Evolutionary conservation across 2,113 vertebrate genomes (phyloP).

Genomic region (Microtus pennsylvanicus): DNA sequence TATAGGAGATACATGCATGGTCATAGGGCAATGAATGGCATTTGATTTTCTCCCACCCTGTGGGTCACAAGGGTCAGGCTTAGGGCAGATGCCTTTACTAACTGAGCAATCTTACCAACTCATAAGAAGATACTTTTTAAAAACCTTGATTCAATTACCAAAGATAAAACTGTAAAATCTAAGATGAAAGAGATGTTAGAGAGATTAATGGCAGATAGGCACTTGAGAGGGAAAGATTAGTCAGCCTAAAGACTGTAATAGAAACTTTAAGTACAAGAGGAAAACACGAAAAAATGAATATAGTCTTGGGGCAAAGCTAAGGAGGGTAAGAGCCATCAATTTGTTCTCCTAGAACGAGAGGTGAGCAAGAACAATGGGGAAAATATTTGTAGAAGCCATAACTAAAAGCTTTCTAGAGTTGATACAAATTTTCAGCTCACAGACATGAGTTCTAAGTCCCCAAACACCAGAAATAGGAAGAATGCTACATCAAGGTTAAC

Average conservation of each 20-base stretch:
- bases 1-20: not conserved
- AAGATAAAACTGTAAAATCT: conserved; percentile 6
- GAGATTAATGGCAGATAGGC: not conserved
- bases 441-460: not conserved
- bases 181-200: not conserved
- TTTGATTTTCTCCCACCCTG: not conserved
- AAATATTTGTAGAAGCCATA: not conserved
- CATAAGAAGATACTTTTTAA: not conserved
- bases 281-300: not conserved
- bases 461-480: not conserved
- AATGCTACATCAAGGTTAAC: not conserved
- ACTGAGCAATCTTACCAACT: not conserved
- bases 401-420: not conserved
- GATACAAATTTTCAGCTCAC: not conserved
- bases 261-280: not conserved
- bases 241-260: not conserved
- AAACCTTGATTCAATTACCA: not conserved
- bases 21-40: not conserved
- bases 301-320: not conserved
- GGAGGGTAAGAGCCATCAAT: not conserved
- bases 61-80: not conserved
- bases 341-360: not conserved
- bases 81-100: not conserved
- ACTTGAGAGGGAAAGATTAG: not conserved
- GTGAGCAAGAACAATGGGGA: not conserved